Evolutionary conservation across 2,797 vertebrate species (phyloP).

Genomic region (Arvicola amphibius): DNA sequence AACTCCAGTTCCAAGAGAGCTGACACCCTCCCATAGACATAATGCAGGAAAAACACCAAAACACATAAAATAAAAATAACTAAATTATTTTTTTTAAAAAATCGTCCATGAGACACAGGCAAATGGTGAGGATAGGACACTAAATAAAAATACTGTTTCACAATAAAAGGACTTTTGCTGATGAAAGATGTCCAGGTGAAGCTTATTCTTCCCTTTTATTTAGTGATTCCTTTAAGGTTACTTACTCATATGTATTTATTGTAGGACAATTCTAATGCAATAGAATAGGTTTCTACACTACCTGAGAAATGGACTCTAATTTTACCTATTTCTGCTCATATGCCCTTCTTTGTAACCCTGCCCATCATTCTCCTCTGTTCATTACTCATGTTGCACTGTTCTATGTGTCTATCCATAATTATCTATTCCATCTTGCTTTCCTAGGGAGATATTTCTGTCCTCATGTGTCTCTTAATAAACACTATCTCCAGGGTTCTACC

Average conservation of each 20-base stretch:
- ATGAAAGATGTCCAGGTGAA: not conserved
- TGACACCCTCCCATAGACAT: not conserved
- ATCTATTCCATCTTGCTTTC: not conserved
- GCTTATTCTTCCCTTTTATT: not conserved
- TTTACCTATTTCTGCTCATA: not conserved
- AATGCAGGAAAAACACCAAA: not conserved
- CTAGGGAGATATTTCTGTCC: not conserved
- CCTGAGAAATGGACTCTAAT: no score
- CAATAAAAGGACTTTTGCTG: not conserved
- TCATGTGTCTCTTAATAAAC: not conserved
- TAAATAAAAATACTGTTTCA: not conserved
- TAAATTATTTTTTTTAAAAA: not conserved
- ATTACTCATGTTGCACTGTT: no score
- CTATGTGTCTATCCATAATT: not conserved
- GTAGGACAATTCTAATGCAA: not conserved
- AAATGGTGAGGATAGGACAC: not conserved
- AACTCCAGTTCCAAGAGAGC: not conserved
- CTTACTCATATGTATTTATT: not conserved
- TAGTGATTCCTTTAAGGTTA: not conserved
- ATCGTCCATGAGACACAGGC: not conserved
- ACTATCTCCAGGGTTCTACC: not conserved
- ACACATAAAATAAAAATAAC: not conserved
- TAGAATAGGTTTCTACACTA: not conserved
- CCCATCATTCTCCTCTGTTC: accelerated
- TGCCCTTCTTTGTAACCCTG: no score